A percentile compares a stretch with the other conserved stretches of the same genome.
phyloP scores from a whole-genome alignment of 2,797 vertebrate genomes.

The Alouatta caraya region DNA sequence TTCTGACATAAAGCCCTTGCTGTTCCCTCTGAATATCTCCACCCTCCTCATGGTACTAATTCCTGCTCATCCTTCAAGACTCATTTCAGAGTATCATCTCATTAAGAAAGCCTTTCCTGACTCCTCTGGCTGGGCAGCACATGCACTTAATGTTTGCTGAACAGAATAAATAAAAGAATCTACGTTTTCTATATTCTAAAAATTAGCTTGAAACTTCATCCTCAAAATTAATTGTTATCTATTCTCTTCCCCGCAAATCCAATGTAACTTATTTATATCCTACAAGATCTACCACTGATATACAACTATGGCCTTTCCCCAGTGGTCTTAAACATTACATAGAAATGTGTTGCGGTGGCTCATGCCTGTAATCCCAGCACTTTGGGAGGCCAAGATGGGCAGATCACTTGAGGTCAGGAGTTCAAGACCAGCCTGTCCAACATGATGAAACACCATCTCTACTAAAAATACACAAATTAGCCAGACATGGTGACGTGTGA shows the following conservation, averaged over 20 bases:
- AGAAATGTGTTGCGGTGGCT: not conserved
- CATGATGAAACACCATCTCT: not conserved
- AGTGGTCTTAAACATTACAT: slow-evolving; percentile 16
- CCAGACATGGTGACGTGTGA: too few species aligned
- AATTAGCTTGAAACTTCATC: slow-evolving; percentile 10
- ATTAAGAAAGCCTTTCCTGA: not conserved
- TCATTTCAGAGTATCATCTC: not conserved
- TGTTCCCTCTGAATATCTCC: not conserved
- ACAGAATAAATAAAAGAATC: not conserved
- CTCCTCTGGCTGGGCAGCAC: not conserved
- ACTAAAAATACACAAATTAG: not conserved
- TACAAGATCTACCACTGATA: not conserved
- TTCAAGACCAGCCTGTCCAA: not conserved
- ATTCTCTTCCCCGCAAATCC: not conserved
- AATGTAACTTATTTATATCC: slow-evolving; percentile 9
- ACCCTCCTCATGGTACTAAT: not conserved
- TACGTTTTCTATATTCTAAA: slow-evolving; percentile 30
- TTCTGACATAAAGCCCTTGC: not conserved
- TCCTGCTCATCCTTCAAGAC: not conserved
- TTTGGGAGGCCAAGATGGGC: not conserved
- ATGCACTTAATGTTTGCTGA: not conserved
- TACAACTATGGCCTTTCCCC: not conserved
- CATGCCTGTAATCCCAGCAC: not conserved
- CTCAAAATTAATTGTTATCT: slow-evolving; percentile 27
- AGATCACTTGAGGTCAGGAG: not conserved